These are phyloP conservation scores for Lophotriccus pileatus DNA, from an alignment of 2,797 vertebrate species.

Conservation along the genomic window DNA sequence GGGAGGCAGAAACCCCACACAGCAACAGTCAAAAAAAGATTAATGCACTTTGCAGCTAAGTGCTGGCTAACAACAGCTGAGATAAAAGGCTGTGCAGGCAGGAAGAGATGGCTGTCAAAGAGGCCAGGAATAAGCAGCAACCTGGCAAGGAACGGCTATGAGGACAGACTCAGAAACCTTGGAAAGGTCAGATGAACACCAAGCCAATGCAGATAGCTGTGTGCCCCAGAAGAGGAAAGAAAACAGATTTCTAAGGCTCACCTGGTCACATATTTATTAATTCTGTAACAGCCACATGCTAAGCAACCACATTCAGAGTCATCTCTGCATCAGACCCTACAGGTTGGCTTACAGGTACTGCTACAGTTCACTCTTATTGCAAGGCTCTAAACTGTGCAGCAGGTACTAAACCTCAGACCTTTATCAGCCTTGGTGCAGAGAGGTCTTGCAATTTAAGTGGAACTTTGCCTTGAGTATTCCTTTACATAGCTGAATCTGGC, in stretches of 20 bases:
- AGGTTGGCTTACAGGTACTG: neutral
- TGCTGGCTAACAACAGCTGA: constrained; percentile 21
- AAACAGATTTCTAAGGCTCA: neutral
- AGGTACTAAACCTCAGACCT: neutral
- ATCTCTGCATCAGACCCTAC: neutral
- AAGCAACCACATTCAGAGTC: neutral
- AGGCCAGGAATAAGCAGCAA: neutral
- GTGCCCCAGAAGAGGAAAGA: neutral
- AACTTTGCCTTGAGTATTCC: neutral
- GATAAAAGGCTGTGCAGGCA: constrained; percentile 12
- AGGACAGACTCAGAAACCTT: neutral
- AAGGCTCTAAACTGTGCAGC: neutral
- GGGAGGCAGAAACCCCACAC: neutral
- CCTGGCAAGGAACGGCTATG: neutral
- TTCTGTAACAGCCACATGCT: neutral
- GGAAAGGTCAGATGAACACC: neutral
- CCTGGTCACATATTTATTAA: neutral
- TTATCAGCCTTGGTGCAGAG: neutral
- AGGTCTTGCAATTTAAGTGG: neutral
- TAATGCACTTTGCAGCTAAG: neutral
- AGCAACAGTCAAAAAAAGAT: neutral
- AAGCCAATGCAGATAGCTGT: neutral
- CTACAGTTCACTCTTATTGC: neutral
- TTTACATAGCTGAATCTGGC: neutral
- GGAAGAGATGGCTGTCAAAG: neutral